phyloP scores from a whole-genome alignment of 2,888 invertebrate genomes.

The Sicus ferrugineus region DNA sequence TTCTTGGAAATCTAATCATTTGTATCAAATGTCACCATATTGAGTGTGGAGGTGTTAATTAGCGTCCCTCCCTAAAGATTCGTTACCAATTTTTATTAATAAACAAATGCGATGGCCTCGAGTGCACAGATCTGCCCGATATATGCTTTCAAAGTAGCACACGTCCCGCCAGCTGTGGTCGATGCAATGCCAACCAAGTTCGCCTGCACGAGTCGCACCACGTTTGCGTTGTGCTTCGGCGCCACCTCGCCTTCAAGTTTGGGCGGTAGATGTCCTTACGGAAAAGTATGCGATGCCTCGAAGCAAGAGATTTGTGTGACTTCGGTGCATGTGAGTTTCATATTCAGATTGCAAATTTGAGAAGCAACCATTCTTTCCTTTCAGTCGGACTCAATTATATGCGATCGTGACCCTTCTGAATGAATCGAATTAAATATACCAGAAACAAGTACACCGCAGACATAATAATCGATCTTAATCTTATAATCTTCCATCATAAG shows the following conservation, averaged over 20 bases:
- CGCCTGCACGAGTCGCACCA: slow-evolving; percentile 54
- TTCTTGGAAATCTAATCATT: no score
- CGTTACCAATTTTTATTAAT: no score
- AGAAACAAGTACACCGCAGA: no score
- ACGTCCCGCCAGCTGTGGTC: slow-evolving; percentile 51
- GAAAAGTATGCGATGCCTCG: slow-evolving; percentile 53
- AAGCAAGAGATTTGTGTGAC: slow-evolving; percentile 50
- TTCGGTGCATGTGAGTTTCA: slow-evolving; percentile 35
- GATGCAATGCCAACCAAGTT: slow-evolving; percentile 53
- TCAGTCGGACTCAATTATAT: slow-evolving; percentile 34
- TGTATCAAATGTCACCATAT: no score
- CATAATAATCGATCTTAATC: background rate
- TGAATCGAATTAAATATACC: background rate
- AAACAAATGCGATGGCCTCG: slow-evolving; percentile 54
- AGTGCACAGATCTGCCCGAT: slow-evolving; percentile 52
- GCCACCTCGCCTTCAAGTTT: slow-evolving; percentile 47
- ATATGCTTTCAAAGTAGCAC: slow-evolving; percentile 57
- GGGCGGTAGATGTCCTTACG: slow-evolving; percentile 52
- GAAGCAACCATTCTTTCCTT: slow-evolving; percentile 13
- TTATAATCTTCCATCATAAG: no score
- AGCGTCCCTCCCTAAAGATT: no score
- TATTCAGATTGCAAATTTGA: background rate
- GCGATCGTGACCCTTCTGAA: slow-evolving; percentile 32
- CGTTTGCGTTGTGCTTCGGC: slow-evolving; percentile 59
- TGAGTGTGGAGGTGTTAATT: no score